Conservation (phyloP, 2,797 vertebrate species). For the Meda fulgida region DNA sequence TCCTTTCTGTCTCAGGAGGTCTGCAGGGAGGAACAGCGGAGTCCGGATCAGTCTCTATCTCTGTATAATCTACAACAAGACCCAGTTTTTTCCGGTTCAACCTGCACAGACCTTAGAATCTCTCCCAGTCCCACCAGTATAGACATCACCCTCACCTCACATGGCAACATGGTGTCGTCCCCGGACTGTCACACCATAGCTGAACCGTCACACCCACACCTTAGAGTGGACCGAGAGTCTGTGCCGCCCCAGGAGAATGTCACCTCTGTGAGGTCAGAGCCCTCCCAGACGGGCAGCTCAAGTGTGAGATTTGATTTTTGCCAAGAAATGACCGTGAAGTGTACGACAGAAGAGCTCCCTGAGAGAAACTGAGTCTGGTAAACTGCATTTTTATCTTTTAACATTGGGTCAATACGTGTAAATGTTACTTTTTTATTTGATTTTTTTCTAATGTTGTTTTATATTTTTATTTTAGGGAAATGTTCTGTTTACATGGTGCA, state of each 20-base stretch:
- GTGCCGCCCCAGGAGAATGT: constrained; percentile 68
- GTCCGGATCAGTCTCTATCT: constrained; percentile 83
- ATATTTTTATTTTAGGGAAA: constrained; percentile 40
- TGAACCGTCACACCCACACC: constrained; percentile 61
- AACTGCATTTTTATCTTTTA: constrained; percentile 40
- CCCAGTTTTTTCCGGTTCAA: constrained; percentile 63
- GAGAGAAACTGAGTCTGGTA: constrained; percentile 85
- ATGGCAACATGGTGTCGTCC: constrained; percentile 74
- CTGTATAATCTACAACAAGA: constrained; percentile 81
- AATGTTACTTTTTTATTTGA: neutral
- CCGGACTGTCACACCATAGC: constrained; percentile 74
- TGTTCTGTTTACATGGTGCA: constrained; percentile 56
- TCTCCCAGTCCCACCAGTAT: constrained; percentile 76
- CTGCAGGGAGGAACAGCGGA: constrained; percentile 86
- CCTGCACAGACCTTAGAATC: constrained; percentile 59
- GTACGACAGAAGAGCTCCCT: constrained; percentile 91
- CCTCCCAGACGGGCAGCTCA: constrained; percentile 85
- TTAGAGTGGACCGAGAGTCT: constrained; percentile 31
- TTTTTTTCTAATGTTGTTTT: constrained; percentile 39
- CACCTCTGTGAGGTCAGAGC: constrained; percentile 77
- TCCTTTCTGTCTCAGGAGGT: constrained; percentile 96
- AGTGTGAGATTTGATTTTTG: constrained; percentile 95
- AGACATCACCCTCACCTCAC: constrained; percentile 78
- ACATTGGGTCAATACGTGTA: constrained; percentile 3
- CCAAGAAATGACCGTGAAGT: constrained; percentile 97